Conservation (phyloP, 1,140 invertebrate genomes). For the Drosophila punjabiensis region DNA sequence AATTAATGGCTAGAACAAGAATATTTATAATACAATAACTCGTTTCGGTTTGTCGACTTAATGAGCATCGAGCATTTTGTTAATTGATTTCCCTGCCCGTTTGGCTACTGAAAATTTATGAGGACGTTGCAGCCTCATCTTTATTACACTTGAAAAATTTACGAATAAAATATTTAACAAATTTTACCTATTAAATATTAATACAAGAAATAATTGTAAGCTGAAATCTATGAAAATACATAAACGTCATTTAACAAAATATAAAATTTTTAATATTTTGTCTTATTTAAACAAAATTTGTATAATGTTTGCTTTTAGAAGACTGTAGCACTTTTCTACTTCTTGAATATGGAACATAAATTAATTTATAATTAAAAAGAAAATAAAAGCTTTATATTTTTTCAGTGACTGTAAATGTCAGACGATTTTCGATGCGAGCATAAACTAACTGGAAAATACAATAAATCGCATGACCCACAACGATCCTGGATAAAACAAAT, state of each 20-base stretch:
- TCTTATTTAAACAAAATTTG: too few relatives aligned
- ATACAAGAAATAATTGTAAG: neutral
- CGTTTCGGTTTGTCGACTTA: slow-evolving; percentile 28
- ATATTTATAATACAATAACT: slow-evolving; percentile 45
- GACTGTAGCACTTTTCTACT: too few relatives aligned
- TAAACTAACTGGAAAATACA: slow-evolving; percentile 74
- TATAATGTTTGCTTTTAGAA: too few relatives aligned
- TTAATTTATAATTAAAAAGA: too few relatives aligned
- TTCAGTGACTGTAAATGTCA: neutral
- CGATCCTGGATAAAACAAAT: slow-evolving; percentile 67
- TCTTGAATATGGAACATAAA: too few relatives aligned
- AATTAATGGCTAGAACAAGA: slow-evolving; percentile 31
- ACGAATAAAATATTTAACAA: neutral
- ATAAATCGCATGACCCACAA: slow-evolving; percentile 70
- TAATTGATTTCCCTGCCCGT: slow-evolving; percentile 46
- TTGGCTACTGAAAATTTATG: slow-evolving; percentile 24
- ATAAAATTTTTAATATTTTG: too few relatives aligned
- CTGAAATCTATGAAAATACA: too few relatives aligned
- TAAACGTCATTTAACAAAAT: neutral
- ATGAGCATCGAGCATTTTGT: slow-evolving; percentile 47
- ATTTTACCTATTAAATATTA: neutral
- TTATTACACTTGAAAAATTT: slow-evolving; percentile 6
- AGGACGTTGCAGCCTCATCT: slow-evolving; percentile 3
- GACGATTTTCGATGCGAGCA: slow-evolving; percentile 62
- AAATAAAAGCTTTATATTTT: neutral